A percentile compares a stretch with the other conserved stretches of the same genome.
These are phyloP conservation scores for Heteronetta atricapilla DNA, from an alignment of 2,113 vertebrate species.

Conservation along the genomic window DNA sequence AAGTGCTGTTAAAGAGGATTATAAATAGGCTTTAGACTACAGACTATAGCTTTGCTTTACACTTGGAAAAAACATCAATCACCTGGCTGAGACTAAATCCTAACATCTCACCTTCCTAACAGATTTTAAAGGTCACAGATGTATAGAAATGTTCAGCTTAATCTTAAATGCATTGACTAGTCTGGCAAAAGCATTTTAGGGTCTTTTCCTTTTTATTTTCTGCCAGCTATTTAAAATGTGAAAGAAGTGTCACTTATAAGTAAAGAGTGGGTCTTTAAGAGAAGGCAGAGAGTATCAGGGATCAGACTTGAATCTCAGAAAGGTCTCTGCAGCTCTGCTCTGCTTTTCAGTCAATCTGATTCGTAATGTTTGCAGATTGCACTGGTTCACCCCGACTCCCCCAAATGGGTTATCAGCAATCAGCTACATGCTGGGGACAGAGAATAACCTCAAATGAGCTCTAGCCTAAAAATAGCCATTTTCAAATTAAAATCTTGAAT, in stretches of 20 bases:
- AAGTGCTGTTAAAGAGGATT: constrained; percentile 64
- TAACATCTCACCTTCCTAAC: constrained; percentile 66
- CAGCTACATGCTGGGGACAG: constrained; percentile 69
- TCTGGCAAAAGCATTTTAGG: constrained; percentile 44
- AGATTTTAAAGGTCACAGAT: constrained; percentile 69
- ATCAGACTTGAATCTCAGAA: constrained; percentile 3
- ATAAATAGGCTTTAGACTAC: constrained; percentile 66
- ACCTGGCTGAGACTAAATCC: constrained; percentile 66
- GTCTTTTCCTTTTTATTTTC: constrained; percentile 43
- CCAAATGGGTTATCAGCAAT: constrained; percentile 71
- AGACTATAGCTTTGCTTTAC: constrained; percentile 62
- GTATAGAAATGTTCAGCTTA: constrained; percentile 64
- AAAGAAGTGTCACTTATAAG: constrained; percentile 50
- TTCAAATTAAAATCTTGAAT: constrained; percentile 75
- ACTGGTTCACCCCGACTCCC: constrained; percentile 34
- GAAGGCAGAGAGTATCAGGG: constrained; percentile 18
- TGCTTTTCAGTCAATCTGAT: constrained; percentile 69
- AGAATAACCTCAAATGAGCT: constrained; percentile 66
- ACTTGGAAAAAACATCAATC: constrained; percentile 63
- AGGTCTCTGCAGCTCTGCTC: constrained; percentile 40
- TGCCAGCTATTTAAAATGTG: constrained; percentile 60
- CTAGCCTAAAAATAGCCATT: constrained; percentile 77
- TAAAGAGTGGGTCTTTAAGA: constrained; percentile 41
- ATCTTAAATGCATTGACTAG: constrained; percentile 66
- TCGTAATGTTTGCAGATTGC: constrained; percentile 73